Evolutionary conservation across 2,888 invertebrate genomes (phyloP), one percentile per base, ranked within the genome.

Genomic region (Troglohyphantes excavatus): DNA sequence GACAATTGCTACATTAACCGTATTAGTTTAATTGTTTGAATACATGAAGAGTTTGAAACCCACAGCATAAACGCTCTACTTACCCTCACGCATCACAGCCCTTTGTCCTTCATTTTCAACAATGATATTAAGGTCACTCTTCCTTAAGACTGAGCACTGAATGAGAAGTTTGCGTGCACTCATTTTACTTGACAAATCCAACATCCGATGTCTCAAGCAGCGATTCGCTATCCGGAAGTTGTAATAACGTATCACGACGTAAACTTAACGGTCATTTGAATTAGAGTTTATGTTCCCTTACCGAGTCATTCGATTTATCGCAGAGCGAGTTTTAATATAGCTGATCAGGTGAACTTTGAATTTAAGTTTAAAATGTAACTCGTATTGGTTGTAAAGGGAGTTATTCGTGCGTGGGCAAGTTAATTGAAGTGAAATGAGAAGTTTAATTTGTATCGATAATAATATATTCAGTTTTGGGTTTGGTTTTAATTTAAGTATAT

Each of bases 111-210:
- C 29, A 72, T 73, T 79, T 73, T 21, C 46, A 70, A 63, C 72
- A 73, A 53, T 73, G 79, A 81, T 68, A 81, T 73, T 65, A 87
- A 79, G 27, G 79, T 26, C 43, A 23, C 72, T 65, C 67, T 85
- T 86, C 86, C 63, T 78, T 26, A 19, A 70, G 78, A 86, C 70
- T 67, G 43, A 78, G 19, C 78, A 61, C 70, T 26, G 67, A 59
- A 39, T 53, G 27, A 23, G 43, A 21, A 68, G 27, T 39, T 86
- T 70, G 86, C 68, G 78, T 70, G 75, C 53, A 82, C 75, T 75
- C 75, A 88, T 82, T 88, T 68, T 29, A 43, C 61, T 68, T 88
- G 88, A 88, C 82, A 88, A 88, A 88, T 88, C 65, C 39, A 73
- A 75, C 79, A 87, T 81, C 75, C 73, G 73, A n/a, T 79, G 26